Percentiles rank a stretch among this genome's conserved stretches.
Evolutionary conservation across 2,113 vertebrate species (phyloP).

Genomic region (Hipposideros armiger): DNA sequence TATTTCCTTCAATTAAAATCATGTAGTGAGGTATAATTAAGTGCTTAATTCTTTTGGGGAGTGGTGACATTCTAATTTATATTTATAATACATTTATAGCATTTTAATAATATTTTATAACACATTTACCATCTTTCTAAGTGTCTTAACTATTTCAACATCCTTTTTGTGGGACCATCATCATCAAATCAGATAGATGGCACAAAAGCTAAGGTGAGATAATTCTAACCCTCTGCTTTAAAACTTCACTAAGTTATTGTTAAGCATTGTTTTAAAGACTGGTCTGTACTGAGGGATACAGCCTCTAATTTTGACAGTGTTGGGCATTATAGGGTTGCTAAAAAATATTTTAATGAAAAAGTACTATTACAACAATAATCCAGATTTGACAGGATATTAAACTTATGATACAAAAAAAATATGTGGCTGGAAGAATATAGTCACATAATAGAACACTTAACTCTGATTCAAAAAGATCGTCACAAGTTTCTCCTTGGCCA

Average conservation of each 20-base stretch:
- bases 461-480: not conserved
- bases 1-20: not conserved
- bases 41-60: not conserved
- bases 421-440: not conserved
- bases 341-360: not conserved
- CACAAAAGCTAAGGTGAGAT: not conserved
- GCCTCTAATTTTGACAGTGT: not conserved
- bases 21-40: not conserved
- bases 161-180: not conserved
- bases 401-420: not conserved
- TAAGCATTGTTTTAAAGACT: not conserved
- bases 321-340: not conserved
- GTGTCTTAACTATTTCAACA: not conserved
- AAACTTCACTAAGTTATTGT: not conserved
- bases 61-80: not conserved
- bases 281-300: not conserved
- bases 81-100: not conserved
- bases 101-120: not conserved
- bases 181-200: slow-evolving; percentile 54
- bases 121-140: not conserved
- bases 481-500: not conserved
- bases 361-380: not conserved
- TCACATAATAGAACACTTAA: not conserved
- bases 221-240: slow-evolving; percentile 23
- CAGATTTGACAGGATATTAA: not conserved